A percentile compares a stretch with the other conserved stretches of the same genome.
Conservation (phyloP, 2,888 invertebrate genomes). For the Auanema sp. region DNA sequence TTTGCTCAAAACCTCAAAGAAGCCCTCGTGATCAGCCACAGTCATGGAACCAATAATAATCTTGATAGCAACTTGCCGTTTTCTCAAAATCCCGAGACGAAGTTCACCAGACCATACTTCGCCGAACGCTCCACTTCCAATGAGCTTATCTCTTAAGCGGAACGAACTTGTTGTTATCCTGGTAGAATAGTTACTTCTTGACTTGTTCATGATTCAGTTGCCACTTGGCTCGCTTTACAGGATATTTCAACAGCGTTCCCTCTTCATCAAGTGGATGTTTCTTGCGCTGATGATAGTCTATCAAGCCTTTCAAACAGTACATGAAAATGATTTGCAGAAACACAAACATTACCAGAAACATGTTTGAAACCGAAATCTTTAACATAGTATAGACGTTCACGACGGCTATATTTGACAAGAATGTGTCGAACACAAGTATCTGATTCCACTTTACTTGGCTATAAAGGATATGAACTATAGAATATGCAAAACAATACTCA, state of each 20-base stretch:
- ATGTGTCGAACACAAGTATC: conserved; percentile 3
- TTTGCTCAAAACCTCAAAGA: conserved; percentile 19
- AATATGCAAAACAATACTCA: no score
- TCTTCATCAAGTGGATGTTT: conserved; percentile 6
- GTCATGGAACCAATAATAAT: conserved; percentile 19
- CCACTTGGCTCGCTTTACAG: conserved; percentile 22
- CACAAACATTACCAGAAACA: background rate
- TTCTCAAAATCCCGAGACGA: conserved; percentile 18
- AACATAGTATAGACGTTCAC: conserved; percentile 15
- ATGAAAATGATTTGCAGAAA: background rate
- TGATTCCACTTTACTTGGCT: background rate
- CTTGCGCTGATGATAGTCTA: conserved; percentile 25
- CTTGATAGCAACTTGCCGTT: conserved; percentile 26
- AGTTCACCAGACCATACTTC: conserved; percentile 27
- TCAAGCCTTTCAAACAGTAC: conserved; percentile 14
- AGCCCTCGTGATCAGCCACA: conserved; percentile 21
- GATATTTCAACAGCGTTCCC: conserved; percentile 8
- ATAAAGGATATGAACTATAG: no score
- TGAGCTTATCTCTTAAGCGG: conserved; percentile 10
- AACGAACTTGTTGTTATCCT: background rate
- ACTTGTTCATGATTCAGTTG: conserved; percentile 27
- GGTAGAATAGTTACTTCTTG: conserved; percentile 4
- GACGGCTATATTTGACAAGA: conserved; percentile 16
- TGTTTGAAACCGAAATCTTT: conserved; percentile 13
- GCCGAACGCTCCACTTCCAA: conserved; percentile 32